Evolutionary conservation across 1,140 invertebrate species (phyloP).

Genomic region (Magallana gigas): DNA sequence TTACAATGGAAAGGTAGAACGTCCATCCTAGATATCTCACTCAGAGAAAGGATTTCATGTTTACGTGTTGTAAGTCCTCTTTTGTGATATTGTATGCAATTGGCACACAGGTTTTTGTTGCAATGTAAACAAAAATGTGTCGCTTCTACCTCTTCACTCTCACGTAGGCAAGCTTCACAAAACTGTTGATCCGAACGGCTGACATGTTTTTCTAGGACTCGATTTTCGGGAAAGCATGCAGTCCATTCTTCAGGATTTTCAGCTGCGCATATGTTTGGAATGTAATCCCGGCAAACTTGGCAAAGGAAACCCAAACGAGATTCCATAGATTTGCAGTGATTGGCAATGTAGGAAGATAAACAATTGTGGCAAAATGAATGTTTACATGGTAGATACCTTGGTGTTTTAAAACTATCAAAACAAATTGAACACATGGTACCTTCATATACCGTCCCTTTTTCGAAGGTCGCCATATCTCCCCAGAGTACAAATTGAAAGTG

Average conservation of each 20-base stretch:
- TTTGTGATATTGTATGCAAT: background rate
- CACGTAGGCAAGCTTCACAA: background rate
- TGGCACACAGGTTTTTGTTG: background rate
- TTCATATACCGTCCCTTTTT: background rate
- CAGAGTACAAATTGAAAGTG: too few species aligned
- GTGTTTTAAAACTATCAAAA: background rate
- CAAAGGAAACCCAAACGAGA: background rate
- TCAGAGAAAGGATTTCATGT: background rate
- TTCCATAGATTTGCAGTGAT: background rate
- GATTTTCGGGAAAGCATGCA: background rate
- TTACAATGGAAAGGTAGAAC: background rate
- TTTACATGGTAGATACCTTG: background rate
- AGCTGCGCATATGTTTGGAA: background rate
- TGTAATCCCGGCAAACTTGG: background rate
- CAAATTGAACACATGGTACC: background rate
- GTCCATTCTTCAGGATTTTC: background rate
- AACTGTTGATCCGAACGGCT: background rate
- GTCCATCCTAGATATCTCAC: background rate
- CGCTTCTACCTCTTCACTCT: background rate
- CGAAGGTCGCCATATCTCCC: too few species aligned
- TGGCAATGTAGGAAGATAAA: background rate
- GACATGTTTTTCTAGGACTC: background rate
- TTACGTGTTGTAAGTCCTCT: background rate
- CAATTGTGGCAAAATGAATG: background rate
- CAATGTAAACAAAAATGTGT: constrained; percentile 2